Evolutionary conservation across 2,797 vertebrate genomes (phyloP).

Genomic region (Malurus leucopterus): DNA sequence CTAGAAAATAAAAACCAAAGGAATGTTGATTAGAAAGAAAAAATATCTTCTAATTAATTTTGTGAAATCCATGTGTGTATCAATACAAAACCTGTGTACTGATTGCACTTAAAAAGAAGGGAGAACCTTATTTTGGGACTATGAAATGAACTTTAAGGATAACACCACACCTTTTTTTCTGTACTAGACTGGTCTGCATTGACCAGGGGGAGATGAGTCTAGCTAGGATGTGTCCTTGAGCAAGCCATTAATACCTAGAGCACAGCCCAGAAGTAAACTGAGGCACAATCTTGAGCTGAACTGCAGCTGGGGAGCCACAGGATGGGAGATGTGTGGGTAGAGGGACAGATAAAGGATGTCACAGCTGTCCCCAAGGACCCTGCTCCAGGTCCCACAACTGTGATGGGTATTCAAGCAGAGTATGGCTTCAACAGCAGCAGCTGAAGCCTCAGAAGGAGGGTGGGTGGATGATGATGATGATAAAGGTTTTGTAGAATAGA

Average conservation of each 20-base stretch:
- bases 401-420: too few species aligned
- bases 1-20: constrained; percentile 1
- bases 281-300: neutral
- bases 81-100: fast-evolving
- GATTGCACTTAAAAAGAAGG: neutral
- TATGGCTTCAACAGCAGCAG: neutral
- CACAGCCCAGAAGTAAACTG: neutral
- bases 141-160: neutral
- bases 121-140: neutral
- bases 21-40: neutral
- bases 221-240: fast-evolving
- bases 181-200: neutral
- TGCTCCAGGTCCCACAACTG: neutral
- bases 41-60: neutral
- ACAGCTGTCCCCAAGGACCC: neutral
- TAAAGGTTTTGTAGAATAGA: neutral
- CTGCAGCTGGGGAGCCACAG: fast-evolving
- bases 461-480: fast-evolving
- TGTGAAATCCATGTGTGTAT: neutral
- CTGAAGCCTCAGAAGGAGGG: neutral
- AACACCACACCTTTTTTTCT: neutral
- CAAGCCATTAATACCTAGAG: neutral
- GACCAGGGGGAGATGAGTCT: neutral
- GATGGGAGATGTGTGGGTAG: neutral
- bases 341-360: neutral